Evolutionary conservation across 1,140 invertebrate species (phyloP), one percentile per base, ranked within the genome.

Genomic region (Harpegnathos saltator): DNA sequence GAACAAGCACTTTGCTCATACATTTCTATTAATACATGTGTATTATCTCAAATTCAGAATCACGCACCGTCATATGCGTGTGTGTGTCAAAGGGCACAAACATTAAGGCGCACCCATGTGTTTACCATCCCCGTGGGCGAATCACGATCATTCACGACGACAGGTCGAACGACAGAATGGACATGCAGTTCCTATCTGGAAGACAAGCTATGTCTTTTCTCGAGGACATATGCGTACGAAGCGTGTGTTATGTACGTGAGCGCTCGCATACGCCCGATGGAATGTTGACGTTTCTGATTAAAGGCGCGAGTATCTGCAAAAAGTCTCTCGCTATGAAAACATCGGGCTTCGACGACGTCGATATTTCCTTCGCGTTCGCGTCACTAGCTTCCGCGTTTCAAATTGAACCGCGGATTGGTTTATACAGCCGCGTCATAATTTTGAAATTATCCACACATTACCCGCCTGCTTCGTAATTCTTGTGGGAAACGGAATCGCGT

Each of bases 141-240:
- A 75, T 54, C 2, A n/a, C 44, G 7, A 52, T 65, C 26, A 24
- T 33, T 38, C 24, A 44, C 33, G 22, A 33, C 19, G 38, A 58
- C 15, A 38, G 12, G 33, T 15, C 62, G 29, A 63, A 63, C 44
- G 50, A 84, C 69, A 54, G 50, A 73, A 72, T 56, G 24, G 26
- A 74, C 56, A 33, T 58, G 63, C 59, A 22, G 84, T 63, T 80
- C 62, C 52, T 22, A 48, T 65, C 69, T 24, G 17, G 61, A 74
- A 82, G 75, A 66, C 63, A 74, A 62, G 2, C 50, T 66, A 56
- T 50, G n/a, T 1, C 7, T 82, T 52, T 33, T 72, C 38, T 44
- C 54, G 84, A 86, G 68, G 69, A 85, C 84, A 33, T 24, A n/a
- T 50, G 54, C 82, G 78, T 52, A 26, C 66, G 65, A 54, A 58